These are phyloP conservation scores for Ceratothoa steindachneri DNA, from an alignment of 2,888 invertebrate genomes.

Conservation along the genomic window DNA sequence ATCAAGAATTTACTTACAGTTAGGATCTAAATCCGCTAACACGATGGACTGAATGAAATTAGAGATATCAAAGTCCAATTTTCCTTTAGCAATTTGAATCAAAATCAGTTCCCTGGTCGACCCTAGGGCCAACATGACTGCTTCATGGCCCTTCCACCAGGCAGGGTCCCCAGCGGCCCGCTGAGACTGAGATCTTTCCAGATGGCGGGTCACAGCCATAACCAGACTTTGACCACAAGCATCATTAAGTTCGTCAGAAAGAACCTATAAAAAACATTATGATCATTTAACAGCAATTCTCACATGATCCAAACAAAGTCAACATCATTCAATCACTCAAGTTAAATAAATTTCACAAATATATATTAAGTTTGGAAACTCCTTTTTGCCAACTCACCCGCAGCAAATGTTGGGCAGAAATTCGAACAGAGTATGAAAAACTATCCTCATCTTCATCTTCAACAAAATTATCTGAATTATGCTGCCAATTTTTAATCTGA, in stretches of 20 bases:
- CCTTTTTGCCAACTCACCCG: no score
- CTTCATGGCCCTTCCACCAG: conserved; percentile 67
- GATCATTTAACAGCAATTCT: no score
- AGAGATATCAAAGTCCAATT: conserved; percentile 46
- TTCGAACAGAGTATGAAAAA: conserved; percentile 62
- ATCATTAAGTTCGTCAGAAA: conserved; percentile 59
- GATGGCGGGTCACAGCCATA: conserved; percentile 61
- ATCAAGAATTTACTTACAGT: no score
- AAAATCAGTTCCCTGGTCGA: conserved; percentile 55
- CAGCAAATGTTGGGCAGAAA: conserved; percentile 60
- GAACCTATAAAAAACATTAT: conserved; percentile 50
- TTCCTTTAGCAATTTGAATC: conserved; percentile 38
- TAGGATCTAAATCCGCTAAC: conserved; percentile 55
- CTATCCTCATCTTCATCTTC: conserved; percentile 66
- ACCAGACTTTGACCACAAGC: conserved; percentile 58
- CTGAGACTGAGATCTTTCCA: conserved; percentile 59
- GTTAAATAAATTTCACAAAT: not conserved
- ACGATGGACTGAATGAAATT: conserved; percentile 56
- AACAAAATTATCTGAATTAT: conserved; percentile 64
- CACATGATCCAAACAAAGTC: not conserved
- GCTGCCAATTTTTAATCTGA: conserved; percentile 61
- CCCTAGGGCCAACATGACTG: conserved; percentile 63
- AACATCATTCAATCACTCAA: not conserved
- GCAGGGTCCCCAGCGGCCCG: conserved; percentile 55
- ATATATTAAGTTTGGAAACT: no score